Conservation (phyloP, 2,113 vertebrate genomes). For the Elephas maximus region DNA sequence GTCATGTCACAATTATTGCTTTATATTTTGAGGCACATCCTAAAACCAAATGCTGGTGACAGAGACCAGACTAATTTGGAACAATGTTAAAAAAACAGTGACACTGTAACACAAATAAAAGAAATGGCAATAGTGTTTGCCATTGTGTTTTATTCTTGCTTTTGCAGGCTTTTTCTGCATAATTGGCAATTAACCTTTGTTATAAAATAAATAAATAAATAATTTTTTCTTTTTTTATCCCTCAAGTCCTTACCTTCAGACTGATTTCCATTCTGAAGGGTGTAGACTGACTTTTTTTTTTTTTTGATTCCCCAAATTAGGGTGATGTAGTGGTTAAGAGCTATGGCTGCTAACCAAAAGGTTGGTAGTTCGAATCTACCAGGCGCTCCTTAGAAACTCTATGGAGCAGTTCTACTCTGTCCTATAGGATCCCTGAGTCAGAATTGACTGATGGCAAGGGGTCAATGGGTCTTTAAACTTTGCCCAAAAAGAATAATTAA, state of each 20-base stretch:
- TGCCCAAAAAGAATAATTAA: neutral
- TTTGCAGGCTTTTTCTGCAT: slow-evolving; percentile 63
- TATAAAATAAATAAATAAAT: neutral
- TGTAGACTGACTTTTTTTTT: neutral
- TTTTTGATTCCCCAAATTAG: slow-evolving; percentile 12
- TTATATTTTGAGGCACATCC: slow-evolving; percentile 58
- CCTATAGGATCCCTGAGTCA: too few relatives aligned
- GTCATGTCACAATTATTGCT: slow-evolving; percentile 53
- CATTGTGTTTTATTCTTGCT: slow-evolving; percentile 69
- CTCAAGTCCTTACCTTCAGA: slow-evolving; percentile 59
- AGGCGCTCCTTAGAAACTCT: too few relatives aligned
- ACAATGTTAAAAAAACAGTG: slow-evolving; percentile 65
- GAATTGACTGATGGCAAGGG: too few relatives aligned
- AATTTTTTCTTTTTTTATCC: neutral
- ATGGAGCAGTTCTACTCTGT: too few relatives aligned
- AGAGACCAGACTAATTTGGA: slow-evolving; percentile 62
- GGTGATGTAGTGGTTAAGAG: too few relatives aligned
- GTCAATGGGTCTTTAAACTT: neutral
- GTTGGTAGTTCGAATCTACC: too few relatives aligned
- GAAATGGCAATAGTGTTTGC: slow-evolving; percentile 64
- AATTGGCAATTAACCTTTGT: slow-evolving; percentile 81
- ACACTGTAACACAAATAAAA: slow-evolving; percentile 2
- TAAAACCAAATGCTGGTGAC: slow-evolving; percentile 68
- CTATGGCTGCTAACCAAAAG: too few relatives aligned
- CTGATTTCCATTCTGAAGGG: slow-evolving; percentile 41